phyloP scores from a whole-genome alignment of 2,888 invertebrate genomes.

The Criorhina ranunculi region DNA sequence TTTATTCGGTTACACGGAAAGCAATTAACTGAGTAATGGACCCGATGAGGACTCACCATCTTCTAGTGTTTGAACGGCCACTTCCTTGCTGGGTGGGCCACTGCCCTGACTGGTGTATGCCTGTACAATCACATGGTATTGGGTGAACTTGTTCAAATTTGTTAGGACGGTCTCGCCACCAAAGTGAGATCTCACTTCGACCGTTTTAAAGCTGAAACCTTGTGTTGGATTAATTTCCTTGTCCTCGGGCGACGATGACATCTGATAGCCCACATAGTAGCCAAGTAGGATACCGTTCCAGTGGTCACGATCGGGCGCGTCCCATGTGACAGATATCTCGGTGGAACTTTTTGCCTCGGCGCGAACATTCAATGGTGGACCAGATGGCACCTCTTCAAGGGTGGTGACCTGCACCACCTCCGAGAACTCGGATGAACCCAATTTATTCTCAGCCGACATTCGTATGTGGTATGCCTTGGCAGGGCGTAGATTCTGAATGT shows the following conservation, averaged over 20 bases:
- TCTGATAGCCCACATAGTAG: constrained; percentile 94
- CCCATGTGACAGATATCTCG: constrained; percentile 93
- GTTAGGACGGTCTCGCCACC: constrained; percentile 89
- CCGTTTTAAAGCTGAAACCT: constrained; percentile 90
- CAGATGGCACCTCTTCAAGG: constrained; percentile 93
- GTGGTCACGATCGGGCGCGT: constrained; percentile 92
- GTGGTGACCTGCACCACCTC: constrained; percentile 94
- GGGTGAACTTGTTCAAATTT: constrained; percentile 91
- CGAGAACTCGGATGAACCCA: constrained; percentile 94
- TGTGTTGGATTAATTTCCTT: constrained; percentile 85
- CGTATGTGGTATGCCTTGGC: constrained; percentile 95
- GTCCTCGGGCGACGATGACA: constrained; percentile 84
- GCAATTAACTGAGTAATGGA: constrained; percentile 70
- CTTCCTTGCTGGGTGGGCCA: constrained; percentile 92
- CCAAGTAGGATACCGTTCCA: constrained; percentile 95
- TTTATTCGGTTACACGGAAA: constrained; percentile 69
- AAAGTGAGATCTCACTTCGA: constrained; percentile 90
- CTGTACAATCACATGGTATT: constrained; percentile 93
- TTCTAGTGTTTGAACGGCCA: constrained; percentile 92
- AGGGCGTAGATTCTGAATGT: constrained; percentile 92
- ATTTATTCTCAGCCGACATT: constrained; percentile 94
- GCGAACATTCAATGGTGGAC: constrained; percentile 92
- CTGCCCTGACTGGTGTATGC: constrained; percentile 94
- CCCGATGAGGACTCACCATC: constrained; percentile 87
- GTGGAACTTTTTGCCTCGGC: constrained; percentile 94